A percentile compares a stretch with the other conserved stretches of the same genome.
Conservation (phyloP, 2,888 invertebrate species). For the Eutolmus rufibarbis region DNA sequence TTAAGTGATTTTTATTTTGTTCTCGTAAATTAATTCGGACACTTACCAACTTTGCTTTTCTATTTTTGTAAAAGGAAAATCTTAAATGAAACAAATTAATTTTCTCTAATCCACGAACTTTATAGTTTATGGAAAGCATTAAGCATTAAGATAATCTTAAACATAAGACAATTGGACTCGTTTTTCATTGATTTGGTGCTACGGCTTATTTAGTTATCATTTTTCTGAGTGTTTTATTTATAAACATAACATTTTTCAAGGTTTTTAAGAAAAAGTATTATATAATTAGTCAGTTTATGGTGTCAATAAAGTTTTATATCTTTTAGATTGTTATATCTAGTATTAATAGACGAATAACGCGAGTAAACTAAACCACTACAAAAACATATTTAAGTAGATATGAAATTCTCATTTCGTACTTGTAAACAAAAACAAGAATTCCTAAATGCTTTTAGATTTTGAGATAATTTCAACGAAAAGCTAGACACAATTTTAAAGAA, state of each 20-base stretch:
- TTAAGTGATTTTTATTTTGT: no score
- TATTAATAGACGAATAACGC: no score
- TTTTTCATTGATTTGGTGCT: not conserved
- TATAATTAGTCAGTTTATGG: no score
- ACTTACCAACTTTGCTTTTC: not conserved
- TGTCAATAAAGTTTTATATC: no score
- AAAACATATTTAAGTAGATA: no score
- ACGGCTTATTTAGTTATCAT: not conserved
- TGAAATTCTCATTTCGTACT: no score
- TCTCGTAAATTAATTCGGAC: not conserved
- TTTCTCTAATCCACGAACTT: not conserved
- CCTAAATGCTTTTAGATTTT: no score
- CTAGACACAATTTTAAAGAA: no score
- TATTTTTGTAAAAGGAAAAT: not conserved
- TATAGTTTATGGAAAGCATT: not conserved
- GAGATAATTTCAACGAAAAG: no score
- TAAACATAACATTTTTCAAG: not conserved
- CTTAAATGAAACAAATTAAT: not conserved
- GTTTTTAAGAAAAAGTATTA: not conserved
- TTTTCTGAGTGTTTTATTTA: not conserved
- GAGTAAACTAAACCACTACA: no score
- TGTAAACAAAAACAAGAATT: no score
- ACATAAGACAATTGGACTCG: not conserved
- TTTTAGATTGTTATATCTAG: no score
- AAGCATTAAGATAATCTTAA: not conserved